Evolutionary conservation across 2,888 invertebrate genomes (phyloP), one percentile per base, ranked within the genome.

Genomic region (Caenorhabditis sp.): DNA sequence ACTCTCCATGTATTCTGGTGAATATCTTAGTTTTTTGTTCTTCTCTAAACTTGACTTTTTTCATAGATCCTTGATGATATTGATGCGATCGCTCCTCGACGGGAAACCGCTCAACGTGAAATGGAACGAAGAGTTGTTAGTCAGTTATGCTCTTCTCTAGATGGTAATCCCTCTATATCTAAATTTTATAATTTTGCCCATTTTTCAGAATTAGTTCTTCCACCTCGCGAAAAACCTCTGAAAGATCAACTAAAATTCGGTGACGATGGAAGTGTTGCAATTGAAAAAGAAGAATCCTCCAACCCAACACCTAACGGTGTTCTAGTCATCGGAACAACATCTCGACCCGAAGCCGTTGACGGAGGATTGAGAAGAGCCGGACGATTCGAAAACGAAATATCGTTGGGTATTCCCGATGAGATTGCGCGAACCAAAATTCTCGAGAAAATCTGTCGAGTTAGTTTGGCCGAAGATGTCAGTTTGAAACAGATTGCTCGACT

Each of bases 111-210:
- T 1, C 93, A 94, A 84, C 93, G 93, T 88, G 96, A 95, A 86
- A 97, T 97, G 97, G 96, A 97, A 88, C 92, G 93, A 75, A 90
- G 97, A 73, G 94, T 99, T 89, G 96, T 97, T 8, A 92, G 96
- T 0, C 97, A 97, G 89, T 89, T 99, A 65, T 90, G 95, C 43
- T 92, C 93, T 17, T 94, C 94, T 84, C 90, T 99, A 86, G 97
- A 99, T 90, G 93, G 93, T 92, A 64, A 21, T 53, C 54, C 31
- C 31, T 10, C 31, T 31, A 31, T 36, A 66, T 57, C 21, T 31
- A 31, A 58, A 10, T 36, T 36, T 8, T 36, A 54, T 4, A 6
- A 60, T 50, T 36, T 57, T 50, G 5, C 26, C 24, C 24, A 21
- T 36, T 8, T 74, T 76, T 23, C 64, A 83, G 82, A 83, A 64